Conservation (phyloP, 1,140 invertebrate genomes). For the Maconellicoccus hirsutus region DNA sequence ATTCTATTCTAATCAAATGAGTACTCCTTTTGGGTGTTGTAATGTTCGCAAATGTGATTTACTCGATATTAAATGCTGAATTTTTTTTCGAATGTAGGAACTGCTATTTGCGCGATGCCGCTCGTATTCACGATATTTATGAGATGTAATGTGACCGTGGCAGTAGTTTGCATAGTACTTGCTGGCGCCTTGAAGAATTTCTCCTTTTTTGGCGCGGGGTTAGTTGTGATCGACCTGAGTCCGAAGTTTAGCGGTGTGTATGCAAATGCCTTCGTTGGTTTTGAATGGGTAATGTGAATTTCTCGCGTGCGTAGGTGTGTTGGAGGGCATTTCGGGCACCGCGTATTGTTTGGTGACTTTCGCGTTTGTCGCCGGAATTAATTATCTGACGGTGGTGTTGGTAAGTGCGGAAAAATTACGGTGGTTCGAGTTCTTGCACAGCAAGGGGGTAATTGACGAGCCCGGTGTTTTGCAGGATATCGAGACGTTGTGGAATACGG, state of each 20-base stretch:
- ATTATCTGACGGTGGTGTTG: too few species aligned
- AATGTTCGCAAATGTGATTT: too few species aligned
- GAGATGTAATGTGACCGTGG: neutral
- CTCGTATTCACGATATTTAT: neutral
- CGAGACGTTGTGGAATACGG: neutral
- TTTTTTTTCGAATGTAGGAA: neutral
- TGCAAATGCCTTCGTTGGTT: too few species aligned
- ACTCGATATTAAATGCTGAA: too few species aligned
- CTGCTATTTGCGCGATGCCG: neutral
- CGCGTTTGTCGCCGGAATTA: neutral
- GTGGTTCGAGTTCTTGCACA: too few species aligned
- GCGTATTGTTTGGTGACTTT: neutral
- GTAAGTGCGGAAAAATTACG: too few species aligned
- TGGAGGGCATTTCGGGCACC: neutral
- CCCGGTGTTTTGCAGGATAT: too few species aligned
- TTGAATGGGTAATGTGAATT: too few species aligned
- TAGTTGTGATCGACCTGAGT: neutral
- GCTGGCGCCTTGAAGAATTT: neutral
- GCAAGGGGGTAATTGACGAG: too few species aligned
- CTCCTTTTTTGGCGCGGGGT: neutral
- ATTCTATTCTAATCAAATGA: too few species aligned
- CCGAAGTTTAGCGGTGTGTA: neutral
- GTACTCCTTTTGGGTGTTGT: too few species aligned
- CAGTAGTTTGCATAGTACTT: neutral
- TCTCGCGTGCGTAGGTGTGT: neutral